Base-by-base conservation (phyloP, 2,888 invertebrate genomes). In the Phortica magna region DNA sequence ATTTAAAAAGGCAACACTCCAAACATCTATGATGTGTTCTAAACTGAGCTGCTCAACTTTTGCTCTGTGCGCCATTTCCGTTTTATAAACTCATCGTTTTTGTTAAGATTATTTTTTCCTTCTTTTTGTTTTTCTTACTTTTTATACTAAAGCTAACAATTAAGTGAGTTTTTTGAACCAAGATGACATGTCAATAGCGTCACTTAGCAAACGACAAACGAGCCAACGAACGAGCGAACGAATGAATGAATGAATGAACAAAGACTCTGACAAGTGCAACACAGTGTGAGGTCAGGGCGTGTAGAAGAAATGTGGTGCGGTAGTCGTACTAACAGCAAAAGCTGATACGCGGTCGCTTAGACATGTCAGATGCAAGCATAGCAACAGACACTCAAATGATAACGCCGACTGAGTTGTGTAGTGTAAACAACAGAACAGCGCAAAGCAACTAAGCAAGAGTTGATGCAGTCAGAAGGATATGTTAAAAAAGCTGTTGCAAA, bases 121-220 rank as follows among this genome's bases (percentile, higher is more conserved):
- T 39, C 1, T 65, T 39, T 14, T n/a, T 7, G 17, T 43, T 68
- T 68, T 48, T 68, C 22, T 10, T 48, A 48, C 39, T n/a, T 42
- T 75, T 72, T 55, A 64, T 43, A 19, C 22, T 67, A 22, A 64
- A 17, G 22, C 61, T 71, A 75, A 65, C 77, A 80, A 77, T 78
- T 83, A 83, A 67, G 79, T 48, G 74, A 77, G 76, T 76, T 77
- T 76, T 78, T 77, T 64, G 75, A 17, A 70, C 75, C 75, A 77
- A 72, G 43, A 73, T 61, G 77, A 83, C 76, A 80, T 80, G 79
- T 78, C 82, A 82, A 82, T 80, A 73, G 73, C 77, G 83, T 78
- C 67, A 75, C 75, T 75, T 75, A 70, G 31, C 59, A 59, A 70
- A 70, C 41, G 59, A 75, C 71, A 39, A 72, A 41, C 39, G 57